phyloP scores from a whole-genome alignment of 23 tunicate species.

The Trididemnum clinides region DNA sequence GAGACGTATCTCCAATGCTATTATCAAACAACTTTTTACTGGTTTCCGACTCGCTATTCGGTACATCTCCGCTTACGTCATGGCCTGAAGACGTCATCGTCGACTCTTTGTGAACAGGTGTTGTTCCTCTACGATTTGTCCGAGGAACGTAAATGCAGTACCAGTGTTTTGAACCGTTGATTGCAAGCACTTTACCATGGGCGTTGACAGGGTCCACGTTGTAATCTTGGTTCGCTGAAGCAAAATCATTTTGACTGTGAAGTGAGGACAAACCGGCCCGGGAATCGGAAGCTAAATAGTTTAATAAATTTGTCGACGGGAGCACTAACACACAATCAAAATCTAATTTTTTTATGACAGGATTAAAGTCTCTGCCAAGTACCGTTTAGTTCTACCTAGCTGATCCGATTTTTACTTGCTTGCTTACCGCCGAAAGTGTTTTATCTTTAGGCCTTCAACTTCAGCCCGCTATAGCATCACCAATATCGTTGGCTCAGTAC shows the following conservation, averaged over 20 bases:
- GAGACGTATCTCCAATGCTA: background rate
- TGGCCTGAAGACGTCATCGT: background rate
- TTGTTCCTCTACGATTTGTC: background rate
- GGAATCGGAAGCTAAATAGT: background rate
- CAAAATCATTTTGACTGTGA: slow-evolving; percentile 34
- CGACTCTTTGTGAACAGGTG: background rate
- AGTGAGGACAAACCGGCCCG: slow-evolving; percentile 39
- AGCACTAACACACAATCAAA: too few species aligned
- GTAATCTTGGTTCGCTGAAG: background rate
- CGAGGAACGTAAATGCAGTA: slow-evolving; percentile 86
- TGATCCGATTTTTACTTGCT: background rate
- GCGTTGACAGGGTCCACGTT: too few species aligned
- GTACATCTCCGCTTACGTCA: background rate
- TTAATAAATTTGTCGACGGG: background rate
- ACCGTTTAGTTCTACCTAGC: too few species aligned
- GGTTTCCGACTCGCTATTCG: background rate
- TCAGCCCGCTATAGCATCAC: background rate
- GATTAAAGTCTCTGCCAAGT: too few species aligned
- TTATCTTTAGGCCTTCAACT: background rate
- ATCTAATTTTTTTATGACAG: too few species aligned
- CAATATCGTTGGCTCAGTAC: background rate
- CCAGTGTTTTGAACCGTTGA: slow-evolving; percentile 88
- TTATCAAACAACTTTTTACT: background rate
- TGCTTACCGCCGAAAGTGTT: background rate
- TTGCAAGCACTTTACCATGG: slow-evolving; percentile 68